Percentiles rank a stretch among this genome's conserved stretches.
phyloP scores from a whole-genome alignment of 2,888 invertebrate genomes.

The Drosophila setosimentum region DNA sequence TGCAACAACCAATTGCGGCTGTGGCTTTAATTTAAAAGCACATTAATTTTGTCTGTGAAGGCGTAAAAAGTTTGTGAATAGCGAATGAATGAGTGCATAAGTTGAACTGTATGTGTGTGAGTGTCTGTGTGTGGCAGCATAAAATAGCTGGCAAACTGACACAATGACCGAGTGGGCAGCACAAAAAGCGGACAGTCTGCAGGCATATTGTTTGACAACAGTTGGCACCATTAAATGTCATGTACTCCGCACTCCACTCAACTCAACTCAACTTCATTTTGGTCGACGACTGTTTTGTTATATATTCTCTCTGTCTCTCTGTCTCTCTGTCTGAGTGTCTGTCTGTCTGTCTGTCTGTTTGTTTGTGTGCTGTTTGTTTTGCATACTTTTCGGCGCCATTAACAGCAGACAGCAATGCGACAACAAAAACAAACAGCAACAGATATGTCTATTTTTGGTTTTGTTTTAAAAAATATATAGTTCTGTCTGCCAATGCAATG shows the following conservation, averaged over 20 bases:
- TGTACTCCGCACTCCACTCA: slow-evolving; percentile 49
- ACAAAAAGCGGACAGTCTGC: slow-evolving; percentile 14
- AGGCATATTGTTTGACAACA: slow-evolving; percentile 65
- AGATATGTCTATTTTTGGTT: slow-evolving; percentile 33
- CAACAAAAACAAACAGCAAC: slow-evolving; percentile 20
- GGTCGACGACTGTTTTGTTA: slow-evolving; percentile 24
- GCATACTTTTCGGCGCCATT: slow-evolving; percentile 72
- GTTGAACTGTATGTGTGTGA: slow-evolving; percentile 9
- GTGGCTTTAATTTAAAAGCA: slow-evolving; percentile 56
- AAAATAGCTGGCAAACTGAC: slow-evolving; percentile 58
- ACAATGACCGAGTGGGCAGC: slow-evolving; percentile 65
- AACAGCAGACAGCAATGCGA: slow-evolving; percentile 45
- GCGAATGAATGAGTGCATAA: slow-evolving; percentile 9
- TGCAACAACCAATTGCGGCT: slow-evolving; percentile 45
- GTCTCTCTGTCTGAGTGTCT: slow-evolving; percentile 15
- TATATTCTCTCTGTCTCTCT: slow-evolving; percentile 16
- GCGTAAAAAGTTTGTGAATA: slow-evolving; percentile 29
- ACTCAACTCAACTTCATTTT: slow-evolving; percentile 39
- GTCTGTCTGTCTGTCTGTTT: slow-evolving; percentile 33
- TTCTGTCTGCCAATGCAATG: slow-evolving; percentile 61
- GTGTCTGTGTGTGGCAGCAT: slow-evolving; percentile 4
- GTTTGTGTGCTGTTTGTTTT: slow-evolving; percentile 40
- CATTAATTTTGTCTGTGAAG: slow-evolving; percentile 51
- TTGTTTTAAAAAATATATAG: slow-evolving; percentile 64
- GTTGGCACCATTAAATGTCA: slow-evolving; percentile 72